Base-by-base conservation (phyloP, 2,888 invertebrate species). In the Phengaris alcon region DNA sequence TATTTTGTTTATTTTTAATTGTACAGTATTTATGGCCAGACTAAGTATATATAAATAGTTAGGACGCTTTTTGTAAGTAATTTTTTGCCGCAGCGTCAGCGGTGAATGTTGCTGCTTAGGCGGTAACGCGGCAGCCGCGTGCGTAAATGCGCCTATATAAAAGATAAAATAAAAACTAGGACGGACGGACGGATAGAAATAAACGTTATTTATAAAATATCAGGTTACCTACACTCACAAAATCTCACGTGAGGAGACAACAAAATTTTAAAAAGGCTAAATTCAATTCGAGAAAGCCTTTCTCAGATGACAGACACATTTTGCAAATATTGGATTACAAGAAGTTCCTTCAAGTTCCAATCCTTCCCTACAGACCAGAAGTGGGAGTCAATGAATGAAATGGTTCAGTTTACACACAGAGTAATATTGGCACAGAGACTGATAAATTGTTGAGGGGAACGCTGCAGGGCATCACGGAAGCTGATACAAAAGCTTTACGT, bases 301-400 rank as follows among this genome's bases (percentile, higher is more conserved):
- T 54, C 54, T 54, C 52, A 35, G 13, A 75, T 54, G 44, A 75
- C 68, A 59, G 13, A 51, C 57, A 70, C 68, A 69, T 64, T 64
- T 64, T 64, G 35, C 64, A 75, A 68, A 73, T 74, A 75, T 68
- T 48, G 22, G 75, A 75, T 75, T 70, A 75, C 75, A 75, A 15
- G 52, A 76, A 74, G 70, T 74, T 55, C 72, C n/a, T 15, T 35
- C 54, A 72, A 72, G 52, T 72, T 72, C 35, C 72, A 72, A 72
- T 54, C 72, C 13, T 22, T 77, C 76, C 76, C 77, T 76, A 78
- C 77, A 76, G 74, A 75, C 76, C 78, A 78, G 78, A 78, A 75
- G 77, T 76, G 77, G 76, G 74, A 80, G 79, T 80, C 80, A 81
- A 80, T 81, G 79, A 80, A 80, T 77, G 76, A 76, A 76, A 77